These are phyloP conservation scores for Ctenopoma multispine DNA, from an alignment of 2,797 vertebrate species.

Conservation along the genomic window DNA sequence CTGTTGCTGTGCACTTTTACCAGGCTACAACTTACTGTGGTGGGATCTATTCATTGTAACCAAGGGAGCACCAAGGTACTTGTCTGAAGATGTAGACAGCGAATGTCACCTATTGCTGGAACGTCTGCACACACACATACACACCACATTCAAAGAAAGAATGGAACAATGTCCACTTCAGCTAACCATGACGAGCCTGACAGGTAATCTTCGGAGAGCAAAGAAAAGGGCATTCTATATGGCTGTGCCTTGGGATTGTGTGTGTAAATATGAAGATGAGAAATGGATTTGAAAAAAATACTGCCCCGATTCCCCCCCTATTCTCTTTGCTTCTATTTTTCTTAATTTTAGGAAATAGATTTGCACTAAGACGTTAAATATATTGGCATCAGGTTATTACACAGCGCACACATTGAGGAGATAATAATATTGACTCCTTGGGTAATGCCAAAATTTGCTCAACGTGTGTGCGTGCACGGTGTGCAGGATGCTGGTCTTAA, in stretches of 20 bases:
- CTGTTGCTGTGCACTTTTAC: conserved; percentile 5
- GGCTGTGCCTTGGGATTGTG: conserved; percentile 33
- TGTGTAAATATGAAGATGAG: conserved; percentile 70
- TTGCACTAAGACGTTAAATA: neutral
- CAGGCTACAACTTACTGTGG: neutral
- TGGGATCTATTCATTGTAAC: conserved; percentile 45
- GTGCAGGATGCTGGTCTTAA: conserved; percentile 14
- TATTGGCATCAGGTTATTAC: conserved; percentile 20
- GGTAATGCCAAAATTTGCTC: conserved; percentile 10
- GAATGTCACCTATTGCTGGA: conserved; percentile 52
- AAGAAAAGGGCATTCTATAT: conserved; percentile 73
- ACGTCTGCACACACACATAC: neutral
- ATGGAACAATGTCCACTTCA: conserved; percentile 64
- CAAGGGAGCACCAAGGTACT: conserved; percentile 35
- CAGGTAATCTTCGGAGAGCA: conserved; percentile 72
- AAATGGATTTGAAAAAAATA: conserved; percentile 72
- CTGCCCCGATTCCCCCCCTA: too few relatives aligned
- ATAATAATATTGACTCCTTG: neutral
- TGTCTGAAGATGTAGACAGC: conserved; percentile 59
- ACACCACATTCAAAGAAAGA: conserved; percentile 35
- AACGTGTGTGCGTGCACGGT: neutral
- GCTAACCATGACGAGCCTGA: conserved; percentile 67
- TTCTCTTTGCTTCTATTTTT: too few relatives aligned
- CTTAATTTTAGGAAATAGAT: neutral
- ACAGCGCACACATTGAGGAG: neutral